Evolutionary conservation across 1,140 invertebrate genomes (phyloP).

Genomic region (Frieseomelitta varia): DNA sequence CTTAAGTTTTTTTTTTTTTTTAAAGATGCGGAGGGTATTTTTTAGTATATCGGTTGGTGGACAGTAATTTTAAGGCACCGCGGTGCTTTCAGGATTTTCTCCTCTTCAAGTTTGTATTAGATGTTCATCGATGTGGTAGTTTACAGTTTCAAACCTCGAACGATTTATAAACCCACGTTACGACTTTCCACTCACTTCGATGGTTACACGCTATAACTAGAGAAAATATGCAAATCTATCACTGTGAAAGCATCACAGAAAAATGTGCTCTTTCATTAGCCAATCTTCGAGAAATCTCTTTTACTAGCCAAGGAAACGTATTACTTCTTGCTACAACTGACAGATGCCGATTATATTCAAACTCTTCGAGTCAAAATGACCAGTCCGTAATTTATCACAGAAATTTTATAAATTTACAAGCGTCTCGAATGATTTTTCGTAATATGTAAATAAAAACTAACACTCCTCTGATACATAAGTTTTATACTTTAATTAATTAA

Average conservation of each 20-base stretch:
- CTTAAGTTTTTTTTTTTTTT: no score
- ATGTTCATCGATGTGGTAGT: not conserved
- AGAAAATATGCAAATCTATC: conserved; percentile 15
- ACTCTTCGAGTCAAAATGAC: no score
- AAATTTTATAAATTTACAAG: no score
- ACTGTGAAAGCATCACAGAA: not conserved
- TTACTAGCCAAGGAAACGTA: not conserved
- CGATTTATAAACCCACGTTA: not conserved
- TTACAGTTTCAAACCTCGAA: not conserved
- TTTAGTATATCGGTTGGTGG: no score
- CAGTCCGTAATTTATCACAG: no score
- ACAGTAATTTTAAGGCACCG: no score
- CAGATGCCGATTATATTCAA: no score
- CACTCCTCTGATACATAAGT: no score
- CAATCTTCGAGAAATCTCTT: not conserved
- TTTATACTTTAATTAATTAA: no score
- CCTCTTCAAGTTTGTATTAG: not conserved
- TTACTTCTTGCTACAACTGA: not conserved
- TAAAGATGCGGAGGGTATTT: no score
- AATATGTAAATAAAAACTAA: no score
- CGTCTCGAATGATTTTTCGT: no score
- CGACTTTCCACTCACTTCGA: not conserved
- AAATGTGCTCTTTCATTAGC: not conserved
- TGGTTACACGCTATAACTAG: not conserved
- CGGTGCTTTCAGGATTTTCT: not conserved